Evolutionary conservation across 2,888 invertebrate species (phyloP).

Genomic region (Plusia festucae): DNA sequence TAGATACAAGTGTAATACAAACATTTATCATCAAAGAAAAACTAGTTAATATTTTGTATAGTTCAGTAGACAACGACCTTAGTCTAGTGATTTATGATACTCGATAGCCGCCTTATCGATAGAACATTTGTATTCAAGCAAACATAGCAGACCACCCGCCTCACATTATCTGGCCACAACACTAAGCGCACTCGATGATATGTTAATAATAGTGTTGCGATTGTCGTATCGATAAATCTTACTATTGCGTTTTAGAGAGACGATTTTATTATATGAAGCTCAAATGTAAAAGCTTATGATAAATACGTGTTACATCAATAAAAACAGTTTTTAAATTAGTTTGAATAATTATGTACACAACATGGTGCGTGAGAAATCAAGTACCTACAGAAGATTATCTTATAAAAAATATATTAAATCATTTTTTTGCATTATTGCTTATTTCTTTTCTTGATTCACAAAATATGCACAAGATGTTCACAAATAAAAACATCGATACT

Average conservation of each 20-base stretch:
- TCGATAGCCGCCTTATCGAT: conserved; percentile 55
- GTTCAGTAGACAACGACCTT: conserved; percentile 29
- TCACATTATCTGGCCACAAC: conserved; percentile 59
- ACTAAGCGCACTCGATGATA: conserved; percentile 59
- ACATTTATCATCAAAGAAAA: conserved; percentile 41
- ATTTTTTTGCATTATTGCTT: too few species aligned
- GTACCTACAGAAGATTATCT: too few species aligned
- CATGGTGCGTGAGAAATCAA: too few species aligned
- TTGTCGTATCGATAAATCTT: conserved; percentile 37
- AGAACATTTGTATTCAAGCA: conserved; percentile 46
- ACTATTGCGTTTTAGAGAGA: background rate
- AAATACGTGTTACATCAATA: background rate
- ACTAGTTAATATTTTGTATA: conserved; percentile 38
- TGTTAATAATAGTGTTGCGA: conserved; percentile 61
- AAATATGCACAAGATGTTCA: background rate
- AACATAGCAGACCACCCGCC: conserved; percentile 50
- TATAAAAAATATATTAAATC: too few species aligned
- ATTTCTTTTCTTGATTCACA: background rate
- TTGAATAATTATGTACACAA: too few species aligned
- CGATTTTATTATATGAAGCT: background rate
- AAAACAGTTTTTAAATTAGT: too few species aligned
- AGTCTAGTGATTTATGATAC: conserved; percentile 53
- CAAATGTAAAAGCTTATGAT: background rate
- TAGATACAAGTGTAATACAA: background rate
- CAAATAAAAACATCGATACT: conserved; percentile 17